Evolutionary conservation across 2,888 invertebrate genomes (phyloP).

Genomic region (Macrophya alboannulata): DNA sequence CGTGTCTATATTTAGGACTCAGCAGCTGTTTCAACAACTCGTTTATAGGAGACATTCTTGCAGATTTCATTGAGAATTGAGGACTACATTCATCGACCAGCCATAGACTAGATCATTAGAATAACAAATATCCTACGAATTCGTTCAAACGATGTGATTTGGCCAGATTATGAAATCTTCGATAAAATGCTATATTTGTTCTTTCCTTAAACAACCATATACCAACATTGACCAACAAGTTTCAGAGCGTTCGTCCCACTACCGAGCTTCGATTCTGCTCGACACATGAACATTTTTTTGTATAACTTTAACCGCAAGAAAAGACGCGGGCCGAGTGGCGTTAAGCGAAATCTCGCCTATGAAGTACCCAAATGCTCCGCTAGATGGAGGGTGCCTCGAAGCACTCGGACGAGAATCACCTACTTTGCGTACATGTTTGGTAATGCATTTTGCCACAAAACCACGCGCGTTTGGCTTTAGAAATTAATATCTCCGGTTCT

Average conservation of each 20-base stretch:
- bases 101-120: neutral
- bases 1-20: neutral
- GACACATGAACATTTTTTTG: neutral
- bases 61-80: neutral
- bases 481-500: too few species aligned
- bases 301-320: neutral
- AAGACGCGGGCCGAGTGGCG: neutral
- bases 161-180: neutral
- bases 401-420: too few species aligned
- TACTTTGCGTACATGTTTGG: too few species aligned
- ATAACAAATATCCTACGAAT: neutral
- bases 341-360: neutral
- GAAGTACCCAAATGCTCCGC: too few species aligned
- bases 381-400: too few species aligned
- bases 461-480: too few species aligned
- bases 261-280: neutral
- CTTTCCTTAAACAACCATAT: neutral
- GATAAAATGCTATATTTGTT: neutral
- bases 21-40: neutral
- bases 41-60: neutral
- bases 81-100: neutral
- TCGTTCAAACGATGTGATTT: neutral
- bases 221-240: neutral
- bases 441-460: too few species aligned
- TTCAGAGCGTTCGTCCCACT: neutral